Conservation (phyloP, 2,888 invertebrate genomes). For the Cosmia trapezina region DNA sequence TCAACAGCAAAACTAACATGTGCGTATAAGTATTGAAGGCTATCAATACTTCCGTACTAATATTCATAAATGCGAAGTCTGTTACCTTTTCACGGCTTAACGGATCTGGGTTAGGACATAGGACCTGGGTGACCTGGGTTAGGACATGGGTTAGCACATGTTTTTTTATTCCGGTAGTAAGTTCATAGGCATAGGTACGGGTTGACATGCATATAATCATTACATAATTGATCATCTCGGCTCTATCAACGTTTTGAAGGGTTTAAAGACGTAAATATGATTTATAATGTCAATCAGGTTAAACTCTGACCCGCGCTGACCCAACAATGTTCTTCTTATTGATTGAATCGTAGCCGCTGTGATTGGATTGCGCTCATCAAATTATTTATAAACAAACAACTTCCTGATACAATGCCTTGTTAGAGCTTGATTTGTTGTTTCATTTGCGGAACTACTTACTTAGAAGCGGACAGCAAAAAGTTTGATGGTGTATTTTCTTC, state of each 20-base stretch:
- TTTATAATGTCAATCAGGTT: slow-evolving; percentile 71
- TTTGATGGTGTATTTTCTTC: neutral
- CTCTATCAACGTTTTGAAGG: slow-evolving; percentile 32
- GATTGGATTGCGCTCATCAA: slow-evolving; percentile 61
- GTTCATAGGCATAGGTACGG: no score
- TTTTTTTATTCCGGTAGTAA: neutral
- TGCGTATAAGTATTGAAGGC: neutral
- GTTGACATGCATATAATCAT: neutral
- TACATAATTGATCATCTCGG: slow-evolving; percentile 18
- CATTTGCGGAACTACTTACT: neutral
- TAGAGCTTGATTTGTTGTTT: slow-evolving; percentile 9
- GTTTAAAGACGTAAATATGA: slow-evolving; percentile 52
- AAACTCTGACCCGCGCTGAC: slow-evolving; percentile 68
- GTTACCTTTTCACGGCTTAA: neutral
- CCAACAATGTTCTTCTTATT: slow-evolving; percentile 55
- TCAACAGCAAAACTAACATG: slow-evolving; percentile 18
- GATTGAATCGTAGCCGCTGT: slow-evolving; percentile 63
- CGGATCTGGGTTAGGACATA: no score
- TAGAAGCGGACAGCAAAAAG: neutral
- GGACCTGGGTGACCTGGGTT: neutral
- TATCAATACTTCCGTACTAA: neutral
- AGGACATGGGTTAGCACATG: neutral
- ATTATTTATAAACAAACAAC: slow-evolving; percentile 50
- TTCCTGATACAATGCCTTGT: slow-evolving; percentile 26
- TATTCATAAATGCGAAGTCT: neutral